Conservation (phyloP, 2,888 invertebrate genomes). For the Tetanocera ferruginea region DNA sequence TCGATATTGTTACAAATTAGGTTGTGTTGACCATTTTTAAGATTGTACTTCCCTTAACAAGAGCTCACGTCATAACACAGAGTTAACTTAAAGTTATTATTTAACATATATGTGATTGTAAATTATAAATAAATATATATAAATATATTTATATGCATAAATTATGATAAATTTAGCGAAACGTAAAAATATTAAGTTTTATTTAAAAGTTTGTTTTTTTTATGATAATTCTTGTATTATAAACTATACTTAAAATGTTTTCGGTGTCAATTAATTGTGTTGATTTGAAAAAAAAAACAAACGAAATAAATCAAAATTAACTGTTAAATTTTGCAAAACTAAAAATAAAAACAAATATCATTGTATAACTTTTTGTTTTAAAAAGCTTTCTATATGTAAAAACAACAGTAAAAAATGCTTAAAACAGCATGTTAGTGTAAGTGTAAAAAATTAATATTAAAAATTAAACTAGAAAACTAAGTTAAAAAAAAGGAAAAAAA, state of each 20-base stretch:
- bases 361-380: too few species aligned
- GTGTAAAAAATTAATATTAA: not conserved
- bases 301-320: not conserved
- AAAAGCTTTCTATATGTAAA: too few species aligned
- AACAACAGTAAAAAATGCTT: too few species aligned
- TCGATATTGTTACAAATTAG: too few species aligned
- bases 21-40: too few species aligned
- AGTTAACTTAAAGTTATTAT: not conserved
- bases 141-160: too few species aligned
- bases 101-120: constrained; percentile 9
- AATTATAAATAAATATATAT: not conserved
- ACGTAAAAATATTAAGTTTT: too few species aligned
- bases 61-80: not conserved
- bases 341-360: too few species aligned
- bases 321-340: not conserved
- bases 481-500: not conserved
- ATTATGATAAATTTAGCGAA: too few species aligned
- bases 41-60: not conserved
- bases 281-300: constrained; percentile 15
- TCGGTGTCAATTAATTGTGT: constrained; percentile 11
- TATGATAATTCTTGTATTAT: not conserved
- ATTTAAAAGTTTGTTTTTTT: too few species aligned
- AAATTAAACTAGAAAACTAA: not conserved
- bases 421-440: not conserved
- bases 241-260: not conserved